Evolutionary conservation across 2,797 vertebrate genomes (phyloP), one percentile per base, ranked within the genome.

Genomic region (Enteromius argenteus): DNA sequence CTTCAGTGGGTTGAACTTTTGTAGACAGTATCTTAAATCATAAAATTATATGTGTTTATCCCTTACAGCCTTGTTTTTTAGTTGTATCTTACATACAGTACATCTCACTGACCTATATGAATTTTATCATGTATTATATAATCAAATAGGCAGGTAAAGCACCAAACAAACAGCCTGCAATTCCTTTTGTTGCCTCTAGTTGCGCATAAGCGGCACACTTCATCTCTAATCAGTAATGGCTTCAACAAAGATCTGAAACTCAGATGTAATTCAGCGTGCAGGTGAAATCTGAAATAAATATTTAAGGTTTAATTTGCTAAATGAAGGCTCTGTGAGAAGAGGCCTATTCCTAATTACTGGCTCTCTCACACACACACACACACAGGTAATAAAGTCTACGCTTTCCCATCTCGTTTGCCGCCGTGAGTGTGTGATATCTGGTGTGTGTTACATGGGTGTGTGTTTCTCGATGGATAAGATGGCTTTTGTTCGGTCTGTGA

Each of bases 391-490:
- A 5, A 75, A 62, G 37, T 77, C 75, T 77, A 42, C 0, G 1
- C 56, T 30, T 62, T 64, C 23, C 1, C 15, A 30, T 78, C 75
- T 62, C 39, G 9, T 44, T 64, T 30, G 1, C 4, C 15, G 0
- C 23, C 1, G 9, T 27, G 37, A 32, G 75, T 21, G 75, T 64
- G 39, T 44, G 56, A 19, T 62, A 62, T 78, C 39, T 49, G 56
- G 80, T 49, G 39, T 82, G 56, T 66, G 76, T 79, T 79, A 66
- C 76, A 79, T 27, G 2, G 27, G 76, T 79, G 76, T 66, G 76
- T n/a, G 76, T 66, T 79, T 79, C 23, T 30, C 17, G 2, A 11
- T 64, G 60, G 37, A 64, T 78, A 78, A 78, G 14, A 58, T 78
- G 58, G 58, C 60, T 2, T 13, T 7, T 14, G 3, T 58, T 76